Evolutionary conservation across 1,140 invertebrate genomes (phyloP), one percentile per base, ranked within the genome.

Genomic region (Leptinotarsa lineolata): DNA sequence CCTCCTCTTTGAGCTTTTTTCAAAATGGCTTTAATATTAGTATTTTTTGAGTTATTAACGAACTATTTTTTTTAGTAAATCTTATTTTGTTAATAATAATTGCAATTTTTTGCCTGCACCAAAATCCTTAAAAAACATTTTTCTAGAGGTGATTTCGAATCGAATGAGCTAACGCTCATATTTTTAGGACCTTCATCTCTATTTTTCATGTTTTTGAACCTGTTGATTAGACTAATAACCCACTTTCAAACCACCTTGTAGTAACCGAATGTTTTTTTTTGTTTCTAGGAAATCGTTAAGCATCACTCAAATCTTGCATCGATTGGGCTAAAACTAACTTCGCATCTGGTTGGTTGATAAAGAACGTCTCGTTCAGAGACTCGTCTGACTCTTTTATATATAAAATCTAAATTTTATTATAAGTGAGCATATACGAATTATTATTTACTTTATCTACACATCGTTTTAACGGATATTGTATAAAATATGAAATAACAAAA

Each of bases 201-300:
- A n/a, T n/a, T n/a, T n/a, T n/a, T n/a, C 48, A 54, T 54, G 48
- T 54, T 54, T 54, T 54, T n/a, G n/a, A n/a, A n/a, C n/a, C n/a
- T n/a, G n/a, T n/a, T n/a, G n/a, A n/a, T n/a, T n/a, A n/a, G n/a
- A n/a, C n/a, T n/a, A 39, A 15, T 2, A 54, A 18, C 48, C 48
- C 16, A 18, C 16, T 13, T 15, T 16, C 48, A n/a, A 54, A 54
- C 2, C 30, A 54, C 48, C 12, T 18, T 54, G 48, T 18, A 54
- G 48, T 54, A 54, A 54, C 16, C 30, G 0, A 54, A n/a, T 68
- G 63, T 76, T 74, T 80, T 74, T 80, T 69, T 81, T 82, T 81
- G 71, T 77, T 83, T 83, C 76, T 82, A 83, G 82, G 81, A 72
- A 82, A 82, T 77, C 82, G 81, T 79, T 83, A 83, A 83, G 74